Percentiles rank a stretch among this genome's conserved stretches.
phyloP scores from a whole-genome alignment of 2,888 invertebrate genomes.

The Acanthosepion esculentum region DNA sequence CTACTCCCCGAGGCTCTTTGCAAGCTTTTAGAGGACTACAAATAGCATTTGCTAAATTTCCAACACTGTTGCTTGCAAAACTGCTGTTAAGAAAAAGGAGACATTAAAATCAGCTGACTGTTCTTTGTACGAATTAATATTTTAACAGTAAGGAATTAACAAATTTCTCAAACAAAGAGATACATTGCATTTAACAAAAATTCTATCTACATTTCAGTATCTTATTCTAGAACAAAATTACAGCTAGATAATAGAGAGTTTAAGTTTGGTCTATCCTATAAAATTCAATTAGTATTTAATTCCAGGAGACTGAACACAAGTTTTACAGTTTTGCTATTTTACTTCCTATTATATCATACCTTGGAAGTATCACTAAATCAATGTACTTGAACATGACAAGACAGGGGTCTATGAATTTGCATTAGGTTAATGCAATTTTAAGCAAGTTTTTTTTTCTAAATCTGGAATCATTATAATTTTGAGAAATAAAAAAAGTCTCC shows the following conservation, averaged over 20 bases:
- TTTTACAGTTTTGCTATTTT: neutral
- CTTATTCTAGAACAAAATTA: too few relatives aligned
- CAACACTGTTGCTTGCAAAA: constrained; percentile 37
- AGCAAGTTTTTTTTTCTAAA: neutral
- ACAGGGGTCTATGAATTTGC: neutral
- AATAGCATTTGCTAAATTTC: neutral
- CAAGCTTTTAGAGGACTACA: neutral
- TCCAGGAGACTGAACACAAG: neutral
- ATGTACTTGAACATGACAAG: neutral
- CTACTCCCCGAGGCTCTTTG: constrained; percentile 38
- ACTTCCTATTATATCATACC: too few relatives aligned
- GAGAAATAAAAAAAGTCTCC: neutral
- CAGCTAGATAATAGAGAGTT: too few relatives aligned
- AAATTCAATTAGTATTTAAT: neutral
- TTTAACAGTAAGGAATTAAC: neutral
- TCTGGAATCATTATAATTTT: too few relatives aligned
- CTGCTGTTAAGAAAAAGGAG: neutral
- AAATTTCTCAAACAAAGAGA: neutral
- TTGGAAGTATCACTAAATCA: too few relatives aligned
- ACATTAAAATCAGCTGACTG: neutral
- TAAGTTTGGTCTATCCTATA: neutral
- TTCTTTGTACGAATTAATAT: neutral
- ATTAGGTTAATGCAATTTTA: neutral
- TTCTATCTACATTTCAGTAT: neutral
- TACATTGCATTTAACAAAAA: neutral